phyloP scores from a whole-genome alignment of 2,113 vertebrate genomes.

The Eudyptes chrysolophus region DNA sequence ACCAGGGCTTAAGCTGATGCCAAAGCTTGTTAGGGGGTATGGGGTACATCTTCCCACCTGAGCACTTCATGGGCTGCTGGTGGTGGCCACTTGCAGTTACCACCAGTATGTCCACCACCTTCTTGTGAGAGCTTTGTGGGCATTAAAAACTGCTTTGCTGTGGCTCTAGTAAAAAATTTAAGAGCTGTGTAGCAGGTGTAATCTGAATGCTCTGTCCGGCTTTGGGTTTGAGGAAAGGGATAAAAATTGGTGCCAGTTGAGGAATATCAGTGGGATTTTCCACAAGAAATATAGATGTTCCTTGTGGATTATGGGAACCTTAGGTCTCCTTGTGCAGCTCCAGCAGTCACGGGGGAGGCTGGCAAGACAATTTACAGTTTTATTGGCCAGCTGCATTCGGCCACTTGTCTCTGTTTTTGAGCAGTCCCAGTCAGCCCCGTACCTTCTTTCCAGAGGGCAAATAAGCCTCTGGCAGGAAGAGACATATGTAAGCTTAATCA shows the following conservation, averaged over 20 bases:
- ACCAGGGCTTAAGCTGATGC: not conserved
- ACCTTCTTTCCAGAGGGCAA: not conserved
- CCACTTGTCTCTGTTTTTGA: not conserved
- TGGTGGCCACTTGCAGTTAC: not conserved
- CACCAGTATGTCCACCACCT: not conserved
- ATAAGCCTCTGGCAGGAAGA: not conserved
- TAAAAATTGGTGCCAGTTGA: not conserved
- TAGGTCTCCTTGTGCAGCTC: not conserved
- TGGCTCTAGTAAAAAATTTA: not conserved
- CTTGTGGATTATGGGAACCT: not conserved
- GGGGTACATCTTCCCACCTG: not conserved
- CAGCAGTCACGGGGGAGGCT: not conserved
- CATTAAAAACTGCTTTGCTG: not conserved
- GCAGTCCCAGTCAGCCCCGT: not conserved
- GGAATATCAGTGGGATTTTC: not conserved
- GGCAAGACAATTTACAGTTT: not conserved
- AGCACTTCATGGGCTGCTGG: not conserved
- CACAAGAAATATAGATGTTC: not conserved
- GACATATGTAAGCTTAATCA: not conserved
- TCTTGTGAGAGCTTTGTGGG: not conserved
- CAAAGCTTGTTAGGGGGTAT: not conserved
- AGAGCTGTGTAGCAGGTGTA: not conserved
- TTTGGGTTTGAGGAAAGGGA: not conserved
- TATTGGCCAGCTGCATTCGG: not conserved
- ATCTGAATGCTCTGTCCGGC: not conserved